Evolutionary conservation across 2,797 vertebrate species (phyloP).

Genomic region (Hafferia zeledoni): DNA sequence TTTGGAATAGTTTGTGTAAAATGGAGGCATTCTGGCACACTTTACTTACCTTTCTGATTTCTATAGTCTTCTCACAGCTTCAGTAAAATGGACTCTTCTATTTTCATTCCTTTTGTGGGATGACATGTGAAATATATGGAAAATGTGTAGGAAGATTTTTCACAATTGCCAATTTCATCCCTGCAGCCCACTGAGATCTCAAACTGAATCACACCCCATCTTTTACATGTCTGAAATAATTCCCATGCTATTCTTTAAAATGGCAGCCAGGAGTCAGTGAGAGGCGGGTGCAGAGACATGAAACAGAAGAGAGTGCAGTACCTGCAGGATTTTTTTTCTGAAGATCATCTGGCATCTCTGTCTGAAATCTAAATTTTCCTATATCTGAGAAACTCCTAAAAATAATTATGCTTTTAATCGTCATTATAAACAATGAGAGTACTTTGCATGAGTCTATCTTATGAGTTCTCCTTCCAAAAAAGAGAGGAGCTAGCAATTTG

Average conservation of each 20-base stretch:
- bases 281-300: not conserved
- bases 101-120: slow-evolving; percentile 57
- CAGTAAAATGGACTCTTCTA: slow-evolving; percentile 29
- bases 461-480: not conserved
- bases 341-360: slow-evolving; percentile 5
- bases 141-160: slow-evolving; percentile 56
- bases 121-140: slow-evolving; percentile 56
- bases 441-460: slow-evolving; percentile 15
- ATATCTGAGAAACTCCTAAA: not conserved
- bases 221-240: slow-evolving; percentile 53
- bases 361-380: not conserved
- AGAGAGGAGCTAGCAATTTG: slow-evolving; percentile 22
- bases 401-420: slow-evolving; percentile 22
- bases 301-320: slow-evolving; percentile 12
- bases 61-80: not conserved
- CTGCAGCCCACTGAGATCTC: slow-evolving; percentile 54
- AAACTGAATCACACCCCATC: slow-evolving; percentile 46
- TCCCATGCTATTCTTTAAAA: slow-evolving; percentile 48
- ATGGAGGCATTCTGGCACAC: not conserved
- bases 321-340: slow-evolving; percentile 7
- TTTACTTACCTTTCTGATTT: slow-evolving; percentile 12
- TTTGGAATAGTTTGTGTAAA: not conserved
- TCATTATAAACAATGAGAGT: slow-evolving; percentile 17
- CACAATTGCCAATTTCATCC: slow-evolving; percentile 33
- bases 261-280: slow-evolving; percentile 41